Evolutionary conservation across 1,140 invertebrate genomes (phyloP).

Genomic region (Glossosoma conforme): DNA sequence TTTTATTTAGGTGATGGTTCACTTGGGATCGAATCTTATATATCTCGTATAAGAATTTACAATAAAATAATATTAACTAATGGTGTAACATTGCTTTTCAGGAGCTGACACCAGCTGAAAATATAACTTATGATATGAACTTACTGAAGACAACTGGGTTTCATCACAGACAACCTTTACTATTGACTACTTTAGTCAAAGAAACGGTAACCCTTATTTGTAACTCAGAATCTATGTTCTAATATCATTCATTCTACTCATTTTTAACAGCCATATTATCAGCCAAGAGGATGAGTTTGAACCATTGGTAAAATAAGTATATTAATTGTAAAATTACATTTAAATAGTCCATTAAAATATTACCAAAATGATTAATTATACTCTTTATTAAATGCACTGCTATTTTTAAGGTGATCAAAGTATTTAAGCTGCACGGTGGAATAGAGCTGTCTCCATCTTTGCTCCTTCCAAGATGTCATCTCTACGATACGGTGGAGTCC

Average conservation of each 20-base stretch:
- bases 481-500: constrained; percentile 55
- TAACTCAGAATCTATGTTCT: no score
- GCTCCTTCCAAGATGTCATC: constrained; percentile 63
- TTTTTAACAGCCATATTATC: no score
- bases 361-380: no score
- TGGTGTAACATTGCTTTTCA: no score
- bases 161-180: constrained; percentile 15
- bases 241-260: no score
- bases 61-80: no score
- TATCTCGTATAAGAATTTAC: background rate
- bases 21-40: no score
- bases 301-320: no score
- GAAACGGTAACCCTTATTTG: constrained; percentile 26
- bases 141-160: constrained; percentile 18
- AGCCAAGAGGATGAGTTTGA: no score
- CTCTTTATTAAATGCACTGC: background rate
- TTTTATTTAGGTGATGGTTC: no score
- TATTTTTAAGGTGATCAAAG: constrained; percentile 47
- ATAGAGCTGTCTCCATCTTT: constrained; percentile 68
- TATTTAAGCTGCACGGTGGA: constrained; percentile 76
- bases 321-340: no score
- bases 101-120: constrained; percentile 26
- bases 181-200: constrained; percentile 23
- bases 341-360: no score
- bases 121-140: constrained; percentile 30